Evolutionary conservation across 2,797 vertebrate genomes (phyloP).

Genomic region (Gymnothorax javanicus): DNA sequence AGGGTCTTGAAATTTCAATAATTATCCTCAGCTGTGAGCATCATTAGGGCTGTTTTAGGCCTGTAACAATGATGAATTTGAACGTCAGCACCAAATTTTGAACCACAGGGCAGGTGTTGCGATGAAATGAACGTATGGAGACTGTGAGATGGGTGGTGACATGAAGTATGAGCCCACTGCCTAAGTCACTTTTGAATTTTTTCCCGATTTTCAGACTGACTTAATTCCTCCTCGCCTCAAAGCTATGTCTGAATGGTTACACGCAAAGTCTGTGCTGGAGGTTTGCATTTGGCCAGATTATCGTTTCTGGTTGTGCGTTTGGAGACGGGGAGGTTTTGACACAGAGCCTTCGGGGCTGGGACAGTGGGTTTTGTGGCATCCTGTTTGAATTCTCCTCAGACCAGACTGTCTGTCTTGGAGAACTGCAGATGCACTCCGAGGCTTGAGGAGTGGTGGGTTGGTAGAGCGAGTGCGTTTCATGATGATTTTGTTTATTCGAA

Average conservation of each 20-base stretch:
- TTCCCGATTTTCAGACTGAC: neutral
- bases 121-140: neutral
- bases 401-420: neutral
- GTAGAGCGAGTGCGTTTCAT: neutral
- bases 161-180: neutral
- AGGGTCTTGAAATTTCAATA: neutral
- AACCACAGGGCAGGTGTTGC: neutral
- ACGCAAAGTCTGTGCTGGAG: neutral
- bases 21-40: neutral
- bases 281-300: neutral
- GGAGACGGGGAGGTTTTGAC: slow-evolving; percentile 16
- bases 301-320: neutral
- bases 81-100: neutral
- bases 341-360: neutral
- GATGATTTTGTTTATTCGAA: neutral
- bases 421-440: neutral
- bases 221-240: slow-evolving; percentile 10
- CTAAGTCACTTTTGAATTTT: neutral
- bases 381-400: slow-evolving; percentile 10
- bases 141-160: neutral
- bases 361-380: slow-evolving; percentile 11
- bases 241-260: slow-evolving; percentile 23
- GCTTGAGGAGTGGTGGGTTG: neutral
- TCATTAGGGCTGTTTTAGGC: slow-evolving; percentile 6
- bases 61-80: neutral